A percentile compares a stretch with the other conserved stretches of the same genome.
These are phyloP conservation scores for Colossoma macropomum DNA, from an alignment of 2,113 vertebrate species.

Conservation along the genomic window DNA sequence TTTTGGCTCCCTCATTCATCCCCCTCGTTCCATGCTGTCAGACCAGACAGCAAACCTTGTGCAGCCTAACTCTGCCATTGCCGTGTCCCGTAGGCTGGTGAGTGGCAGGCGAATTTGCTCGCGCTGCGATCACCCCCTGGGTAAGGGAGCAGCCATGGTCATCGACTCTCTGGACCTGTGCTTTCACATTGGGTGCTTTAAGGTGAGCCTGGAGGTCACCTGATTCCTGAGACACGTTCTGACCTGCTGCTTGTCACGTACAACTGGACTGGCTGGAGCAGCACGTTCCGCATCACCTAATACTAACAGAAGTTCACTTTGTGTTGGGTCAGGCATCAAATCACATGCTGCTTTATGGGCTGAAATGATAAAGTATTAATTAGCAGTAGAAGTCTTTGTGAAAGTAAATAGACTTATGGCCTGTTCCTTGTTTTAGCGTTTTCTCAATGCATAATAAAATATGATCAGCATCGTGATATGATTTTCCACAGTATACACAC, in stretches of 20 bases:
- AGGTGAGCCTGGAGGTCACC: conserved; percentile 84
- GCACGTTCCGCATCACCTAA: background rate
- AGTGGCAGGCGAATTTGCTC: conserved; percentile 90
- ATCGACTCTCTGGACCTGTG: conserved; percentile 95
- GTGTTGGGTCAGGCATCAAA: conserved; percentile 21
- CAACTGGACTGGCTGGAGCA: background rate
- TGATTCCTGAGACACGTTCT: background rate
- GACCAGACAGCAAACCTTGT: background rate
- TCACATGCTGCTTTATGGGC: conserved; percentile 20
- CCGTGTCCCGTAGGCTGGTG: conserved; percentile 84
- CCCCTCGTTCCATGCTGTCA: background rate
- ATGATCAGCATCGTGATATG: no score
- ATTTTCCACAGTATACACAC: no score
- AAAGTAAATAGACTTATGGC: no score
- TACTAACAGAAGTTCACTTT: background rate
- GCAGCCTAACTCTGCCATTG: conserved; percentile 29
- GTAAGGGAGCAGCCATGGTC: conserved; percentile 95
- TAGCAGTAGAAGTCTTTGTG: background rate
- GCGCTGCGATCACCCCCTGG: conserved; percentile 88
- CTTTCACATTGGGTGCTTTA: conserved; percentile 97
- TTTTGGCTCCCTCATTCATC: background rate
- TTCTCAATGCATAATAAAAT: no score
- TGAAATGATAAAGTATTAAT: background rate
- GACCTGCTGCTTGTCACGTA: background rate
- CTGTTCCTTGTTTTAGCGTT: no score